Conservation (phyloP, 2,888 invertebrate species). For the Netelia inedita region DNA sequence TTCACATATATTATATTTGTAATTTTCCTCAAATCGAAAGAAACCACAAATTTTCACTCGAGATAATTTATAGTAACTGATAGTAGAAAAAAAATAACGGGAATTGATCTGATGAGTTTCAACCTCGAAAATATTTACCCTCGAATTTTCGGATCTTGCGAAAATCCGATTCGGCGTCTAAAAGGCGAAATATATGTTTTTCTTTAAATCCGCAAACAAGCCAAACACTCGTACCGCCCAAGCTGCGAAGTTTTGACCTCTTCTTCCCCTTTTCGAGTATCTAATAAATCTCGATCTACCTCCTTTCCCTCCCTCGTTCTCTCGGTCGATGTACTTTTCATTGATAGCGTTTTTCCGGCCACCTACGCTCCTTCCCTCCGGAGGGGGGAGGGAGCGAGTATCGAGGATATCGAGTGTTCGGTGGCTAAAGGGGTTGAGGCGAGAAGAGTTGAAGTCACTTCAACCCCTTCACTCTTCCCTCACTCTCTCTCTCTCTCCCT, state of each 20-base stretch:
- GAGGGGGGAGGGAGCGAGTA: not conserved
- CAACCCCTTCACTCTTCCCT: not conserved
- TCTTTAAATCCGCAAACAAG: slow-evolving; percentile 1
- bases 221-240: not conserved
- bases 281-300: slow-evolving; percentile 35
- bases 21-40: too few relatives aligned
- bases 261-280: slow-evolving; percentile 1
- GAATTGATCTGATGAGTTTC: too few relatives aligned
- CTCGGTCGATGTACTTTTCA: slow-evolving; percentile 15
- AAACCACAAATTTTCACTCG: too few relatives aligned
- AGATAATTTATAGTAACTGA: too few relatives aligned
- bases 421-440: slow-evolving; percentile 3
- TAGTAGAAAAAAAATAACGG: too few relatives aligned
- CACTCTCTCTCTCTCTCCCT: slow-evolving; percentile 19
- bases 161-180: too few relatives aligned
- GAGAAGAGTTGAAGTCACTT: slow-evolving; percentile 38
- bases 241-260: not conserved
- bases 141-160: too few relatives aligned
- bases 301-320: not conserved
- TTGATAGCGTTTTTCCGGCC: slow-evolving; percentile 25
- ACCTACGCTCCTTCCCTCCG: not conserved
- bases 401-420: slow-evolving; percentile 11
- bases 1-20: too few relatives aligned
- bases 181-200: not conserved
- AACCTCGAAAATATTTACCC: too few relatives aligned